These are phyloP conservation scores for Rhagoletis pomonella DNA, from an alignment of 1,140 invertebrate species.

Conservation along the genomic window DNA sequence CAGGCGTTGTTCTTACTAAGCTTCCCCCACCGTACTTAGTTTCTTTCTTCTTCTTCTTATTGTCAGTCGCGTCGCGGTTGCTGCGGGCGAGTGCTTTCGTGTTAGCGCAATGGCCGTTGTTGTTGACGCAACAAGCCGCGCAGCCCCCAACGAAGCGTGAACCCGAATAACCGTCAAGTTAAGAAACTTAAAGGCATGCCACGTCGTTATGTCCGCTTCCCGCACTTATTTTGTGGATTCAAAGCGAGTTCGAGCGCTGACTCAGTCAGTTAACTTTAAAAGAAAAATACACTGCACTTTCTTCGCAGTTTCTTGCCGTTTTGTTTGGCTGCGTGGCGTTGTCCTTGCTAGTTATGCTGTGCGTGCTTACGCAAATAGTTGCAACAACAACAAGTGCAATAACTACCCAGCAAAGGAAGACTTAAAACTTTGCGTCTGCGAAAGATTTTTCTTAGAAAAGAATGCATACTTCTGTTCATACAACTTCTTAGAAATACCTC, in stretches of 20 bases:
- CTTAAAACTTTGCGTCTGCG: neutral
- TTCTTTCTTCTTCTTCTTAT: no score
- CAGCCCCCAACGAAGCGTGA: slow-evolving; percentile 39
- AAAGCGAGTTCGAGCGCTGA: slow-evolving; percentile 2
- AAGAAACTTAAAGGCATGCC: slow-evolving; percentile 5
- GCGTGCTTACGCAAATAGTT: slow-evolving; percentile 17
- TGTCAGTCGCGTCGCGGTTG: neutral
- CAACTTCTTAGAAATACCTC: neutral
- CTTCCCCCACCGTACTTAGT: neutral
- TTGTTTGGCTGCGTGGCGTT: neutral
- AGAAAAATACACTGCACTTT: neutral
- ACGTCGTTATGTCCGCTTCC: neutral
- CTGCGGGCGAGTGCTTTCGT: slow-evolving; percentile 15
- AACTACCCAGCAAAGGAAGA: neutral
- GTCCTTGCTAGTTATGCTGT: slow-evolving; percentile 10
- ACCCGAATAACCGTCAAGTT: slow-evolving; percentile 47
- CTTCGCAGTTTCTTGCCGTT: neutral
- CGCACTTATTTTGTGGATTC: neutral
- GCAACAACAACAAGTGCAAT: neutral
- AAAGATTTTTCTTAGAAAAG: neutral
- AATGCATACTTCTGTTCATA: neutral
- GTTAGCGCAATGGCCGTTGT: slow-evolving; percentile 35
- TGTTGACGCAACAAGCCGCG: slow-evolving; percentile 40
- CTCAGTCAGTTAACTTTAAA: slow-evolving; percentile 21
- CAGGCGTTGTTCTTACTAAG: neutral